Percentiles rank a stretch among this genome's conserved stretches.
Evolutionary conservation across 1,140 invertebrate species (phyloP).

Genomic region (Helicorthomorpha holstii): DNA sequence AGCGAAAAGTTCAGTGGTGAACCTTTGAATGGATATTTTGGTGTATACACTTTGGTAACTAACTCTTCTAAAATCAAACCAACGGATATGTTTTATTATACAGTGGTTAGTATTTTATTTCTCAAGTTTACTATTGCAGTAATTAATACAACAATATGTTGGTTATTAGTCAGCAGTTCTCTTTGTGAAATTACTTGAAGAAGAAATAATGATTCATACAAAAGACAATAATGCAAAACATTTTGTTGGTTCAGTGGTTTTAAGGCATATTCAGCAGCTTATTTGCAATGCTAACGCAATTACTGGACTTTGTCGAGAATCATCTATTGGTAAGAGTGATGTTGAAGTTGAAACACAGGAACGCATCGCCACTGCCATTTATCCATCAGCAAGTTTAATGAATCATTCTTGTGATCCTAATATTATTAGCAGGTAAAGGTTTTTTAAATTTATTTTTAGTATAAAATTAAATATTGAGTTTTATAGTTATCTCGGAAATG

Average conservation of each 20-base stretch:
- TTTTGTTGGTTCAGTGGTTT: slow-evolving; percentile 38
- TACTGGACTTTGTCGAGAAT: slow-evolving; percentile 22
- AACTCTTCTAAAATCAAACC: too few relatives aligned
- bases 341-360: slow-evolving; percentile 31
- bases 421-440: slow-evolving; percentile 49
- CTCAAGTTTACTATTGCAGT: too few relatives aligned
- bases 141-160: too few relatives aligned
- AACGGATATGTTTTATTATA: too few relatives aligned
- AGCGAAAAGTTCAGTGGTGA: too few relatives aligned
- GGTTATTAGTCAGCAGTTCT: too few relatives aligned
- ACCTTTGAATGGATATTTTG: too few relatives aligned
- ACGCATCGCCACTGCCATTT: slow-evolving; percentile 64
- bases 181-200: too few relatives aligned
- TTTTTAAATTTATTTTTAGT: slow-evolving; percentile 16
- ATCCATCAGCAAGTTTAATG: slow-evolving; percentile 72
- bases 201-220: too few relatives aligned
- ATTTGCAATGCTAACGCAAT: slow-evolving; percentile 63
- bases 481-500: slow-evolving; percentile 25
- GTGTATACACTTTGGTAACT: too few relatives aligned
- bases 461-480: slow-evolving; percentile 6
- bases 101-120: too few relatives aligned
- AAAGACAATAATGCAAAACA: too few relatives aligned
- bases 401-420: slow-evolving; percentile 79
- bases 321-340: slow-evolving; percentile 6
- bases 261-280: slow-evolving; percentile 54